phyloP scores from a whole-genome alignment of 1,140 invertebrate species.

The Myzus persicae region DNA sequence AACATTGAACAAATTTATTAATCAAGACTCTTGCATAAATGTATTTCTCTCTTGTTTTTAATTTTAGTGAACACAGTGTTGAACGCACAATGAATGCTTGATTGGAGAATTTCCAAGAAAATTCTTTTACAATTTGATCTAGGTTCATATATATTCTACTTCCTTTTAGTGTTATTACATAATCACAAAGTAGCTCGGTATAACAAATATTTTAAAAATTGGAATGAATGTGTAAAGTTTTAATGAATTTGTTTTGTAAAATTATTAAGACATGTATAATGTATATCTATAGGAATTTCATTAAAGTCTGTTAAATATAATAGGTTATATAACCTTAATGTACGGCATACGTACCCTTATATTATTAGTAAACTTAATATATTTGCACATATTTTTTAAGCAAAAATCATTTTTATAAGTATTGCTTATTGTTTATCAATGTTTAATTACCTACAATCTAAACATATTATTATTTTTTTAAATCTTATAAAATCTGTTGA shows the following conservation, averaged over 20 bases:
- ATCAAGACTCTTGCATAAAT: background rate
- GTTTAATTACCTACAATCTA: background rate
- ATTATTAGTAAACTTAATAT: too few species aligned
- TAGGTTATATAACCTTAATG: too few species aligned
- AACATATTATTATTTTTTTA: background rate
- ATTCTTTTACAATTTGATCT: background rate
- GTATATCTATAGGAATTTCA: background rate
- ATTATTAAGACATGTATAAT: background rate
- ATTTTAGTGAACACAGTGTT: background rate
- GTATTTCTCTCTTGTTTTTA: background rate
- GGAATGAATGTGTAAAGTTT: background rate
- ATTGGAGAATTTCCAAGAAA: background rate
- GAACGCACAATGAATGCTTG: background rate
- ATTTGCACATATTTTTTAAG: too few species aligned
- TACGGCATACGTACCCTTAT: too few species aligned
- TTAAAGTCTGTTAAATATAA: background rate
- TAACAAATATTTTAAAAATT: background rate
- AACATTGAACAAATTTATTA: background rate
- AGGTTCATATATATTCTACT: background rate
- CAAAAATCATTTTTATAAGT: too few species aligned
- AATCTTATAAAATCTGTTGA: background rate
- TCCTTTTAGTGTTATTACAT: background rate
- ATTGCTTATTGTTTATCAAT: background rate
- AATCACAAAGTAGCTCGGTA: background rate
- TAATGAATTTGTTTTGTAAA: background rate